These are phyloP conservation scores for Myathropa florea DNA, from an alignment of 2,888 invertebrate genomes.

Conservation along the genomic window DNA sequence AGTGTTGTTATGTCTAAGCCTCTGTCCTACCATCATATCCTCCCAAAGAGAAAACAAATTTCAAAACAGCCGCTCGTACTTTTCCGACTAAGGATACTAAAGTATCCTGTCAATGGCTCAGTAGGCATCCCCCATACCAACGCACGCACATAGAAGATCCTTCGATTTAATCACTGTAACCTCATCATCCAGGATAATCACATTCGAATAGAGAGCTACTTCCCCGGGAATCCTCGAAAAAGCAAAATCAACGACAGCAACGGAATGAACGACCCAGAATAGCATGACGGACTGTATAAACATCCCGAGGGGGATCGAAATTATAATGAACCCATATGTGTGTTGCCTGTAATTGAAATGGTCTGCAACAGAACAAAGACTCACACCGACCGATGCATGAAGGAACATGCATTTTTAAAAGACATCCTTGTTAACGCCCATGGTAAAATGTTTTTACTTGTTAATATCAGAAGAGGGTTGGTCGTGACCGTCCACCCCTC, in stretches of 20 bases:
- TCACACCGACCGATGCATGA: neutral
- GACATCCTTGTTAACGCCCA: slow-evolving; percentile 10
- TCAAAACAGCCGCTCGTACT: neutral
- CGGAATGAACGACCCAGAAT: neutral
- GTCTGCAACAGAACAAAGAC: neutral
- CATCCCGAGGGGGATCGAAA: neutral
- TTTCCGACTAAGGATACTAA: too few species aligned
- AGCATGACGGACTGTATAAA: neutral
- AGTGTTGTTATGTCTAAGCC: neutral
- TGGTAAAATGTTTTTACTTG: neutral
- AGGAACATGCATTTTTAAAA: neutral
- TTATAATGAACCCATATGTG: slow-evolving; percentile 4
- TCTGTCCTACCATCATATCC: neutral
- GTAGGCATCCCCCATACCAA: neutral
- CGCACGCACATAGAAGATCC: neutral
- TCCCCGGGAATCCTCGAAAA: neutral
- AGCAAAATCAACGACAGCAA: neutral
- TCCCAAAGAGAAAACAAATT: neutral
- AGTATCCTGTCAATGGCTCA: neutral
- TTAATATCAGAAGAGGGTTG: neutral
- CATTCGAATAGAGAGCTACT: neutral
- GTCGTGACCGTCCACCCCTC: neutral
- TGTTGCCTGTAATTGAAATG: neutral
- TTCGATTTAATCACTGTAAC: neutral
- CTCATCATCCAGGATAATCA: slow-evolving; percentile 1